Conservation (phyloP, 2,888 invertebrate species). For the Hydraecia micacea region DNA sequence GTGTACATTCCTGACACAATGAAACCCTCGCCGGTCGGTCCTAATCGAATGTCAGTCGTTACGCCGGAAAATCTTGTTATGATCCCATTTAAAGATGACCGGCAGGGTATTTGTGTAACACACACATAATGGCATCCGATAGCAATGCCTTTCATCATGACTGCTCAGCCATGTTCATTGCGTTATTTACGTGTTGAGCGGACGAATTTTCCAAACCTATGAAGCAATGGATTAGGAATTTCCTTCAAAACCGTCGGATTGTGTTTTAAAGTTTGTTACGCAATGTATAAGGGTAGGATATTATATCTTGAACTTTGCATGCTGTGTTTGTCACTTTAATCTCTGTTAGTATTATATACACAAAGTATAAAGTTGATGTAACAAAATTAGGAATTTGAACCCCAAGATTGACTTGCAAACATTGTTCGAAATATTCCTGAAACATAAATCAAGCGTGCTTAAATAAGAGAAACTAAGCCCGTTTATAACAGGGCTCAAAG, state of each 20-base stretch:
- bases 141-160: not conserved
- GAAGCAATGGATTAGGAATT: not conserved
- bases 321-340: not conserved
- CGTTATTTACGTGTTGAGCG: not conserved
- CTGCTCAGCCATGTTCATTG: not conserved
- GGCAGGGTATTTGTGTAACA: not conserved
- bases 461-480: conserved; percentile 34
- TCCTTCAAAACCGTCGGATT: not conserved
- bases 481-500: conserved; percentile 41
- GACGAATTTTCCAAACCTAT: not conserved
- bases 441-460: conserved; percentile 44
- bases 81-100: not conserved
- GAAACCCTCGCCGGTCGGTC: not conserved
- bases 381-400: conserved; percentile 41
- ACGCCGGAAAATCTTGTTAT: not conserved
- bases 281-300: not conserved
- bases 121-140: not conserved
- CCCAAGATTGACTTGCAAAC: conserved; percentile 31
- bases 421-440: conserved; percentile 38
- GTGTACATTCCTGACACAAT: not conserved
- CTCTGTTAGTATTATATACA: conserved; percentile 1
- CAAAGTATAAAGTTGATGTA: conserved; percentile 25
- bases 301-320: not conserved
- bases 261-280: not conserved
- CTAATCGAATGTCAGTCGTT: not conserved